A percentile compares a stretch with the other conserved stretches of the same genome.
Evolutionary conservation across 2,888 invertebrate species (phyloP).

Genomic region (Latheticus oryzae): DNA sequence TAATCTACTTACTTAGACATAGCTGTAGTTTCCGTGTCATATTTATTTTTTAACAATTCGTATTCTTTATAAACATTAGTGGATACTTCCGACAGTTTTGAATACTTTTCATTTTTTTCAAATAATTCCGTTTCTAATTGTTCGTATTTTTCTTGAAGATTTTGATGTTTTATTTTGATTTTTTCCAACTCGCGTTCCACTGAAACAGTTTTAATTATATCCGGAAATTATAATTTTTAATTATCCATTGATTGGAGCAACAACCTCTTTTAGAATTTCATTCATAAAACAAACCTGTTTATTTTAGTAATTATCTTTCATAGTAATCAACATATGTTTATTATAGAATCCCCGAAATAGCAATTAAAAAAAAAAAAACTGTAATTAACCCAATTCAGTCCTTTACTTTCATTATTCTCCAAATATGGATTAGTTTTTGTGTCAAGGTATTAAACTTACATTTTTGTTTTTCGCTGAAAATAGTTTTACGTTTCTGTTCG

Average conservation of each 20-base stretch:
- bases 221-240: no score
- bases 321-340: no score
- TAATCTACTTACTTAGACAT: conserved; percentile 72
- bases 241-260: no score
- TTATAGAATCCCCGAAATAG: no score
- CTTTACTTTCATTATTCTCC: no score
- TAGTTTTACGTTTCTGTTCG: conserved; percentile 75
- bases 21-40: conserved; percentile 78
- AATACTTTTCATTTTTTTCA: conserved; percentile 74
- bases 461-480: conserved; percentile 77
- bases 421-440: conserved; percentile 24
- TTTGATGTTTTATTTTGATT: conserved; percentile 72
- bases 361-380: not conserved
- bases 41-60: conserved; percentile 78
- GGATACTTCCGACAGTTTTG: conserved; percentile 73
- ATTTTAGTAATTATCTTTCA: not conserved
- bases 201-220: conserved; percentile 54
- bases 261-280: conserved; percentile 12
- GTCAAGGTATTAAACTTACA: conserved; percentile 67
- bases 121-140: conserved; percentile 71
- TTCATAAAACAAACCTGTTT: conserved; percentile 7
- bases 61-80: conserved; percentile 80
- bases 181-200: conserved; percentile 73
- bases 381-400: no score
- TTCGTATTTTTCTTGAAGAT: conserved; percentile 71